Evolutionary conservation across 2,113 vertebrate genomes (phyloP), one percentile per base, ranked within the genome.

Genomic region (Aptenodytes forsteri): DNA sequence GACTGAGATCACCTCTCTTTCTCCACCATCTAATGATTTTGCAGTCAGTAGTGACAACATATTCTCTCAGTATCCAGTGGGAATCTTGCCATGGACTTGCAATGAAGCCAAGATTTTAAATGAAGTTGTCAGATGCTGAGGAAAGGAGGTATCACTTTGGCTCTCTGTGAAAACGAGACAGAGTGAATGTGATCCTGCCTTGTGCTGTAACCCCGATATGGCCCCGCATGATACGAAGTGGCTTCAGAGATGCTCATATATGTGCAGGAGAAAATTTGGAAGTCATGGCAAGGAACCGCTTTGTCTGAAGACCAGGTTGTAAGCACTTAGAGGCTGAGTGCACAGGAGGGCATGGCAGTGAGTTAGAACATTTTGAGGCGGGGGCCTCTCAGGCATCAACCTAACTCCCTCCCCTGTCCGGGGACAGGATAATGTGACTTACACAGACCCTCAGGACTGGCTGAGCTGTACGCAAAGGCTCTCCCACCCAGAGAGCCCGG

Each of bases 91-190:
- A 97, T 56, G n/a, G 86, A 34, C 64, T 95, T 87, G 52, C 56
- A 93, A 75, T 5, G 56, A 90, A 83, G 92, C 76, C 92, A 96
- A 92, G 80, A 90, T 77, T 93, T 78, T 78, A 89, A 92, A 94
- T 82, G 32, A 89, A 93, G 50, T 65, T 89, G 52, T 93, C 83
- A 91, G 87, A 82, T 71, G 61, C 72, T 82, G 77, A 92, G n/a
- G 66, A 67, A 87, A 83, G 40, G 40, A 89, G 10, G 22, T 34
- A 64, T 75, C 21, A 2, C 61, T 89, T n/a, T 61, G 50, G 29
- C 7, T 75, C 9, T 56, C 42, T 42, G 42, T 1, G 8, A 69
- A 73, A 79, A 56, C 10, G 44, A 79, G 17, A 16, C 58, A 61
- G 83, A 78, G 27, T 2, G 4, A 66, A 87, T 5, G 18, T 6